phyloP scores from a whole-genome alignment of 2,113 vertebrate genomes.

The Baryphthengus martii region DNA sequence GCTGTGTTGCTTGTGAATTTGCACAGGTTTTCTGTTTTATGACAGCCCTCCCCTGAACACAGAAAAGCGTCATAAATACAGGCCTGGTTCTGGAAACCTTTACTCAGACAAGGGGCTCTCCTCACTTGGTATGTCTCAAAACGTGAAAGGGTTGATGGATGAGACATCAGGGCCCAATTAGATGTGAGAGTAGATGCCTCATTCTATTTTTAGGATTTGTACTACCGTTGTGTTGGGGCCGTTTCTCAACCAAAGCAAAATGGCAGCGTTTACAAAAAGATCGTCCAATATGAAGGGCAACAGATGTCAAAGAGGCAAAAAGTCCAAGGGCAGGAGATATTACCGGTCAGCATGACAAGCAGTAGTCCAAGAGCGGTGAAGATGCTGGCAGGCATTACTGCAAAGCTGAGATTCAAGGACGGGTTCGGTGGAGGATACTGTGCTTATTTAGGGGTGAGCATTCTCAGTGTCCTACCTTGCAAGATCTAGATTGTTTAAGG shows the following conservation, averaged over 20 bases:
- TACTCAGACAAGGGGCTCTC: background rate
- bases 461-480: background rate
- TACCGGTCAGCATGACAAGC: background rate
- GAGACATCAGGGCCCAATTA: background rate
- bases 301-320: background rate
- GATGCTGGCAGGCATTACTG: background rate
- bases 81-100: background rate
- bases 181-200: background rate
- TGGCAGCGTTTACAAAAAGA: background rate
- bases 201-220: background rate
- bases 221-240: background rate
- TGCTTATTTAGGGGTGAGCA: background rate
- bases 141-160: background rate
- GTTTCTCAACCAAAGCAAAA: background rate
- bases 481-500: background rate
- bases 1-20: background rate
- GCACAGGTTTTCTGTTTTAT: background rate
- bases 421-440: background rate
- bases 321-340: background rate
- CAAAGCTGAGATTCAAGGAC: background rate
- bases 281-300: background rate
- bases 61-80: background rate
- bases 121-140: background rate
- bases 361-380: background rate
- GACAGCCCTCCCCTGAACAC: background rate